Conservation (phyloP, 2,113 vertebrate genomes). For the Chaetura pelagica region DNA sequence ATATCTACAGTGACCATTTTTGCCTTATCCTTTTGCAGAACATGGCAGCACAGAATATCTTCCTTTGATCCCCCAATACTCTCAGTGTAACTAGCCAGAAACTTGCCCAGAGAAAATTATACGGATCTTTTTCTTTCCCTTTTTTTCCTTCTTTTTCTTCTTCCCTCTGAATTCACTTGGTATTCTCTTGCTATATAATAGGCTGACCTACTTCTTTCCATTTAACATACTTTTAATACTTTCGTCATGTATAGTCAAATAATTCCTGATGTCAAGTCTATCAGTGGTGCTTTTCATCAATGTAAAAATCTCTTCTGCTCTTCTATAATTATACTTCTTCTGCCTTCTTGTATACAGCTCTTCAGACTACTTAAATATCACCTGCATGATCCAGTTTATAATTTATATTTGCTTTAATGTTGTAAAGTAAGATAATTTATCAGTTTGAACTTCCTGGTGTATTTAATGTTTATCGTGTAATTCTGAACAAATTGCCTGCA, state of each 20-base stretch:
- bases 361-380: background rate
- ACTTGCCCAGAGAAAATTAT: background rate
- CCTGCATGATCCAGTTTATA: background rate
- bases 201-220: background rate
- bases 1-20: background rate
- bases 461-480: background rate
- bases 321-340: background rate
- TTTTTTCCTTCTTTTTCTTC: background rate
- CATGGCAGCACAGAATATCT: background rate
- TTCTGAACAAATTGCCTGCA: background rate
- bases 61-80: background rate
- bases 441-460: background rate
- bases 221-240: conserved; percentile 11
- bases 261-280: background rate
- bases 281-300: background rate
- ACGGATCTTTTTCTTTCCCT: accelerated
- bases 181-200: background rate
- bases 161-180: background rate
- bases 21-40: background rate
- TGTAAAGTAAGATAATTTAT: background rate
- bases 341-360: background rate
- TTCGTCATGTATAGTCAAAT: background rate
- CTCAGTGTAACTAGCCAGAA: background rate
- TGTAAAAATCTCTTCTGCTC: background rate
- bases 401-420: conserved; percentile 9